A percentile compares a stretch with the other conserved stretches of the same genome.
phyloP scores from a whole-genome alignment of 2,113 vertebrate genomes.

The Mesocricetus auratus region DNA sequence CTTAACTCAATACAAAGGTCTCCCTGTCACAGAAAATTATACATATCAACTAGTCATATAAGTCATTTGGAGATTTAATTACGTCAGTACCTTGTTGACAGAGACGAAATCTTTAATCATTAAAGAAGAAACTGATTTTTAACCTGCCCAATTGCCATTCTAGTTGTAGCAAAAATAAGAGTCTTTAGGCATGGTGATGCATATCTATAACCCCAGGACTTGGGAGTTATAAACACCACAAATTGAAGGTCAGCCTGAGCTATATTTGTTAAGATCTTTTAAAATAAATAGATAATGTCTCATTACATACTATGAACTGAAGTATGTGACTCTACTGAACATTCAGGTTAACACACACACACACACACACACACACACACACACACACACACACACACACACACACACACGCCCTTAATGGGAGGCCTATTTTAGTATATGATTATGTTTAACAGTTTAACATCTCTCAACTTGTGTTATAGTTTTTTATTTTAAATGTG shows the following conservation, averaged over 20 bases:
- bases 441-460: slow-evolving; percentile 44
- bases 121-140: slow-evolving; percentile 51
- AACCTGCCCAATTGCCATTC: slow-evolving; percentile 35
- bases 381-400: too few relatives aligned
- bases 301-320: not conserved
- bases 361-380: too few relatives aligned
- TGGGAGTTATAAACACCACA: not conserved
- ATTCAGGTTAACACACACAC: not conserved
- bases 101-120: slow-evolving; percentile 51
- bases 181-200: not conserved
- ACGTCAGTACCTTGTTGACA: slow-evolving; percentile 39
- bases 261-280: not conserved
- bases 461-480: slow-evolving; percentile 9
- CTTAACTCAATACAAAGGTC: slow-evolving; percentile 19
- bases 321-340: slow-evolving; percentile 37
- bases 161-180: slow-evolving; percentile 61
- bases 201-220: not conserved
- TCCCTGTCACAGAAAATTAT: slow-evolving; percentile 37
- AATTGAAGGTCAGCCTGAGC: not conserved
- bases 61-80: slow-evolving; percentile 61
- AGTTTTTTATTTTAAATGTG: not conserved
- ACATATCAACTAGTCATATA: slow-evolving; percentile 10
- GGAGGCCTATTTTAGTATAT: slow-evolving; percentile 23
- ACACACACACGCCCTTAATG: too few relatives aligned
- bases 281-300: not conserved